phyloP scores from a whole-genome alignment of 2,113 vertebrate genomes.

The Romanogobio albipinnatus region DNA sequence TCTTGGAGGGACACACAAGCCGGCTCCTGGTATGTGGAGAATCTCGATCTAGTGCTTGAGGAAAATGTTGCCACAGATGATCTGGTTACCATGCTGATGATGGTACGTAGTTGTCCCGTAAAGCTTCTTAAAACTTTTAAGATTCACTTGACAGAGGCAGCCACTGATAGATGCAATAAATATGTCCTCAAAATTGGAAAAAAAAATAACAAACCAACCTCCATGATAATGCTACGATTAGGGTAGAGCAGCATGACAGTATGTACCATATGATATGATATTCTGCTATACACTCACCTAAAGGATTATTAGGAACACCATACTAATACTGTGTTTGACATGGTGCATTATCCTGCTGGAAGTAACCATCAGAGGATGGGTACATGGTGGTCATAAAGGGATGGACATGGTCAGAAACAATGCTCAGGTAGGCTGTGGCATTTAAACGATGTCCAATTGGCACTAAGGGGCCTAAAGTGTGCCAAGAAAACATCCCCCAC shows the following conservation, averaged over 20 bases:
- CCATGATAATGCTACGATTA: not conserved
- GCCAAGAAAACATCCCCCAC: too few relatives aligned
- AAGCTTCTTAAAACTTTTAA: not conserved
- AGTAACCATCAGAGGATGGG: too few relatives aligned
- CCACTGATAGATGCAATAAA: not conserved
- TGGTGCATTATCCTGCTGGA: too few relatives aligned
- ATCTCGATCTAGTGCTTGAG: slow-evolving; percentile 80
- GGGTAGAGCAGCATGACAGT: not conserved
- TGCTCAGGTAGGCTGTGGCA: too few relatives aligned
- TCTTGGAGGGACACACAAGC: slow-evolving; percentile 83
- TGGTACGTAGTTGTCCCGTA: slow-evolving; percentile 72
- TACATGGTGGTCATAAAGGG: too few relatives aligned
- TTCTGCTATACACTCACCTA: too few relatives aligned
- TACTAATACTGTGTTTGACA: too few relatives aligned
- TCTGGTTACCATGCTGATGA: slow-evolving; percentile 81
- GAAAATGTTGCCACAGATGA: slow-evolving; percentile 73
- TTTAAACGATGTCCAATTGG: too few relatives aligned
- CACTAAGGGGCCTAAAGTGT: too few relatives aligned
- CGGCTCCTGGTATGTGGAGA: slow-evolving; percentile 92
- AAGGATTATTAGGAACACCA: too few relatives aligned
- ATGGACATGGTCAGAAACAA: too few relatives aligned
- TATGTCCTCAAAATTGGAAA: not conserved
- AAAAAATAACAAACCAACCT: not conserved
- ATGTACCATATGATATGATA: not conserved
- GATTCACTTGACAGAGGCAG: not conserved